A percentile compares a stretch with the other conserved stretches of the same genome.
phyloP scores from a whole-genome alignment of 2,888 invertebrate species.

The Drosophila antonietae region DNA sequence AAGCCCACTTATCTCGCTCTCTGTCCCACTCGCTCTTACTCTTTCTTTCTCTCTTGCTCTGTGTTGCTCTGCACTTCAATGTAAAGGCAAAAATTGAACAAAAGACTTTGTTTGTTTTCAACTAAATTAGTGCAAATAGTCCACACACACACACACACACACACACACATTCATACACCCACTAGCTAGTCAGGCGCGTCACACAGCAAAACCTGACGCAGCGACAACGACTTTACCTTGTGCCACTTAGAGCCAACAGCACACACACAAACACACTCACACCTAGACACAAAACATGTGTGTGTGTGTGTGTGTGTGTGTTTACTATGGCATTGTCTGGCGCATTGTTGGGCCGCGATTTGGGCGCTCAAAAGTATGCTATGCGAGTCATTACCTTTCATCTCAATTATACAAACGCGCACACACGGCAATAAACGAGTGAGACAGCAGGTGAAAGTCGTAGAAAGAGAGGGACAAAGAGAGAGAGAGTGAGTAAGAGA shows the following conservation, averaged over 20 bases:
- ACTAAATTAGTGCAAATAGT: constrained; percentile 82
- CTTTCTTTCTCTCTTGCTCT: constrained; percentile 7
- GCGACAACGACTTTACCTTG: constrained; percentile 68
- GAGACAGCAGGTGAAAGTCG: neutral
- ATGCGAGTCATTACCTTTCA: constrained; percentile 79
- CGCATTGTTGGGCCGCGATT: constrained; percentile 73
- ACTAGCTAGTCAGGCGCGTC: constrained; percentile 33
- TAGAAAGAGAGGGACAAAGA: neutral
- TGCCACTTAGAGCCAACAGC: constrained; percentile 74
- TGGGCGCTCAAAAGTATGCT: constrained; percentile 73
- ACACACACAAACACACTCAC: constrained; percentile 19
- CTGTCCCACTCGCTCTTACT: constrained; percentile 6
- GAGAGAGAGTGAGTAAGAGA: neutral
- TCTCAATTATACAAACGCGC: constrained; percentile 72
- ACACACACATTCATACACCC: constrained; percentile 27
- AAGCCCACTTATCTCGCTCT: constrained; percentile 8
- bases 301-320: constrained; percentile 22
- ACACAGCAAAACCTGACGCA: constrained; percentile 45
- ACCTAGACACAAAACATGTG: constrained; percentile 22
- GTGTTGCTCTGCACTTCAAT: constrained; percentile 48
- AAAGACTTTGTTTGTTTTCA: constrained; percentile 79
- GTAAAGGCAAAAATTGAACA: constrained; percentile 79
- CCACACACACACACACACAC: constrained; percentile 39
- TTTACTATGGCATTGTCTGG: constrained; percentile 65
- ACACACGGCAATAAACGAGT: constrained; percentile 11